Evolutionary conservation across 2,888 invertebrate genomes (phyloP).

Genomic region (Plebejus anna): DNA sequence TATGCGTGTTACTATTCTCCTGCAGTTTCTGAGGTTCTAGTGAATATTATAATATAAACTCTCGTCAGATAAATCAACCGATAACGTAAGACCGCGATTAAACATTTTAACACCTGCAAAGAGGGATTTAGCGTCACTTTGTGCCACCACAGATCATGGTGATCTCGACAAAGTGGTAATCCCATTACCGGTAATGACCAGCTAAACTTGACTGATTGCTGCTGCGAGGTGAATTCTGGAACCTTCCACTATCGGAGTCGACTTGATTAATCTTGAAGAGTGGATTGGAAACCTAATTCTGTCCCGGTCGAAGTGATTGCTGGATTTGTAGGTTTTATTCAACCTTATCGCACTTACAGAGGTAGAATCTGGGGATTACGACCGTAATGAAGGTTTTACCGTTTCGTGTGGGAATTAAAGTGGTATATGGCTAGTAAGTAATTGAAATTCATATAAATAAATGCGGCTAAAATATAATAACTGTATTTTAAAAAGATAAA

Average conservation of each 20-base stretch:
- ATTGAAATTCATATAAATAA: too few relatives aligned
- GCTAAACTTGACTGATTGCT: constrained; percentile 73
- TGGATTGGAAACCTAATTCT: constrained; percentile 12
- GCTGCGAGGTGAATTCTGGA: constrained; percentile 58
- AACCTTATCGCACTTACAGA: not conserved
- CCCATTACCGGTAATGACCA: constrained; percentile 66
- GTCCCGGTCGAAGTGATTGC: constrained; percentile 4
- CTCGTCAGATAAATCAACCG: not conserved
- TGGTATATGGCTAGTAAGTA: too few relatives aligned
- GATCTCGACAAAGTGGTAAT: constrained; percentile 51
- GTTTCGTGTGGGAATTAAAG: not conserved
- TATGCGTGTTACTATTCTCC: too few relatives aligned
- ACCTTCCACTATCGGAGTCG: constrained; percentile 57
- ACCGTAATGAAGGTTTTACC: not conserved
- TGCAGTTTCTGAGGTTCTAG: too few relatives aligned
- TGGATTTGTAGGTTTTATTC: constrained; percentile 14
- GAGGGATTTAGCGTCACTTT: not conserved
- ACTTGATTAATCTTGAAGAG: constrained; percentile 42
- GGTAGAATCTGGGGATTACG: constrained; percentile 7
- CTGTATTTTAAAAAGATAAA: too few relatives aligned
- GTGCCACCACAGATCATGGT: constrained; percentile 6
- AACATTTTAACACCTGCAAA: not conserved
- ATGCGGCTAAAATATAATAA: too few relatives aligned
- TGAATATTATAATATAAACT: too few relatives aligned
- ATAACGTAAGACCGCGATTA: not conserved